phyloP scores from a whole-genome alignment of 2,888 invertebrate species.

The Gymnoscelis rufifasciata region DNA sequence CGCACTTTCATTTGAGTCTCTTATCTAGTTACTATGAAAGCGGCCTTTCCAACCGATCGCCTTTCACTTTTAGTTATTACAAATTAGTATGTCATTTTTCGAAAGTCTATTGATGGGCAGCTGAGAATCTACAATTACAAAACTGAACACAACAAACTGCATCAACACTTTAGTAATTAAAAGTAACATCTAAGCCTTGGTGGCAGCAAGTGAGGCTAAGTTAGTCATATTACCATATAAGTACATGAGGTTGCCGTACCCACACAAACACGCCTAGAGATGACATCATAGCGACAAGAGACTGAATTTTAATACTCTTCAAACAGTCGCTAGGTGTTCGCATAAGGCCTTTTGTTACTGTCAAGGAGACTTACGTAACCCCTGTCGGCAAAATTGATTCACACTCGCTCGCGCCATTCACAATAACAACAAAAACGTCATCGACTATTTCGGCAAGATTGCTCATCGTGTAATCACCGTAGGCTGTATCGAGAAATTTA shows the following conservation, averaged over 20 bases:
- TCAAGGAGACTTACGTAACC: conserved; percentile 49
- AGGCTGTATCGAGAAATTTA: conserved; percentile 50
- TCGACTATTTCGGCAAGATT: conserved; percentile 23
- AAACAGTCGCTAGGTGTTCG: conserved; percentile 45
- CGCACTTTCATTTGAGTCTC: conserved; percentile 61
- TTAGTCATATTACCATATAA: conserved; percentile 70
- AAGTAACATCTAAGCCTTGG: conserved; percentile 42
- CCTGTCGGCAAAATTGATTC: conserved; percentile 18
- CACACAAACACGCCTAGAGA: conserved; percentile 53
- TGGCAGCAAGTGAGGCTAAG: conserved; percentile 43
- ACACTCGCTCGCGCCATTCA: conserved; percentile 15
- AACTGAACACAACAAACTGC: background rate
- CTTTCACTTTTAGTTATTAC: conserved; percentile 74
- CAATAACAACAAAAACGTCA: conserved; percentile 19
- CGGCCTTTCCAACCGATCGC: conserved; percentile 50
- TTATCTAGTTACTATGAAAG: conserved; percentile 71
- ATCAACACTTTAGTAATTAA: conserved; percentile 24
- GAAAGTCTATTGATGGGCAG: conserved; percentile 40
- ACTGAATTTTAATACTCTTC: conserved; percentile 62
- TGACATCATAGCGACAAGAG: conserved; percentile 62
- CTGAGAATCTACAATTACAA: background rate
- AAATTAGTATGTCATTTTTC: conserved; percentile 56
- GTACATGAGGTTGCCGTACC: conserved; percentile 48
- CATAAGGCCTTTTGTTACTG: conserved; percentile 40
- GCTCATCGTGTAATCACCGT: conserved; percentile 46